These are phyloP conservation scores for Hippocampus mohnikei DNA, from an alignment of 2,113 vertebrate species.

Conservation along the genomic window DNA sequence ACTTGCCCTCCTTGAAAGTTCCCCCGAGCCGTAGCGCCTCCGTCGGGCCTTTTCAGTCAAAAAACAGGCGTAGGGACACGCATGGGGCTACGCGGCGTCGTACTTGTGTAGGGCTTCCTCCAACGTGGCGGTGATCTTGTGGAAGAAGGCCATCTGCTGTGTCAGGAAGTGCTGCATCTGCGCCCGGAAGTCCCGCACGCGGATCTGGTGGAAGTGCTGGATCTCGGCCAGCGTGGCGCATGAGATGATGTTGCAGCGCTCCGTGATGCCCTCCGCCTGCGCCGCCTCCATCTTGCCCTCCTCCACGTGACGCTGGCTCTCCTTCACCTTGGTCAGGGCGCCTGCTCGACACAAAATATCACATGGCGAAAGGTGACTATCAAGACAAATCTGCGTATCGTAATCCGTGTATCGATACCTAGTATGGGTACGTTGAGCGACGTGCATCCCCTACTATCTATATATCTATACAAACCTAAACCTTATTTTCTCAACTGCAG, in stretches of 20 bases:
- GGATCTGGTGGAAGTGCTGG: constrained; percentile 94
- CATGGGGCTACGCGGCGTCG: constrained; percentile 76
- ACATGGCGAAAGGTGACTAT: not conserved
- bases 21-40: not conserved
- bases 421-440: no score
- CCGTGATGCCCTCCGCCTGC: constrained; percentile 88
- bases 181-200: constrained; percentile 91
- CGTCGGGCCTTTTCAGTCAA: no score
- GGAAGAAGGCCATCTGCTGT: constrained; percentile 95
- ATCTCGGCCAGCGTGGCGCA: constrained; percentile 96
- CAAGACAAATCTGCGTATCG: no score
- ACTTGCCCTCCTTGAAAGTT: constrained; percentile 11
- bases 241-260: constrained; percentile 97
- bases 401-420: no score
- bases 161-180: constrained; percentile 97
- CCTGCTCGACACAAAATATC: constrained; percentile 65
- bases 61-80: no score
- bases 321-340: constrained; percentile 95
- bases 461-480: no score
- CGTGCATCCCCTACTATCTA: no score
- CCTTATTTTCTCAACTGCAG: no score
- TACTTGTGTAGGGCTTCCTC: constrained; percentile 95
- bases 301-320: constrained; percentile 92
- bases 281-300: constrained; percentile 95
- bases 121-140: constrained; percentile 92